Evolutionary conservation across 2,888 invertebrate genomes (phyloP).

Genomic region (Serripes groenlandicus): DNA sequence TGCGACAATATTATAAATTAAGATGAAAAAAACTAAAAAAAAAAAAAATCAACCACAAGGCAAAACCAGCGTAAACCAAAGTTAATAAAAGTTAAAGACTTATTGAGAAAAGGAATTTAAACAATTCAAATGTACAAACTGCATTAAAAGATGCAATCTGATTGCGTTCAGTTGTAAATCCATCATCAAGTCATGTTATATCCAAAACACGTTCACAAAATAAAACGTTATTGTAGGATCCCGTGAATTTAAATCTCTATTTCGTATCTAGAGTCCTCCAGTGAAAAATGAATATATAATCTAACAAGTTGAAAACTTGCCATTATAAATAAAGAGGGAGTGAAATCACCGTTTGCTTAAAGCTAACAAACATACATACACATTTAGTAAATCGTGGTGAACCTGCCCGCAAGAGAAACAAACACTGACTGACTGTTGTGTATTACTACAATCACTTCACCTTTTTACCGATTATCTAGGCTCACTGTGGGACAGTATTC

Average conservation of each 20-base stretch:
- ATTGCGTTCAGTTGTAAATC: slow-evolving; percentile 4
- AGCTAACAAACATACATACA: slow-evolving; percentile 13
- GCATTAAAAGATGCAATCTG: neutral
- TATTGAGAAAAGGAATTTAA: no score
- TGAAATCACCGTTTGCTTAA: neutral
- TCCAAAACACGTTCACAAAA: neutral
- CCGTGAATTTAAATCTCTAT: neutral
- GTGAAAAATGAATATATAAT: slow-evolving; percentile 8
- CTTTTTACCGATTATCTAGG: slow-evolving; percentile 15
- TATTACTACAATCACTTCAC: slow-evolving; percentile 22
- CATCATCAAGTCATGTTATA: neutral
- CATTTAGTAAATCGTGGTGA: neutral
- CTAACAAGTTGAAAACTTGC: slow-evolving; percentile 20
- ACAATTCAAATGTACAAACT: no score
- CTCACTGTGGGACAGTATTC: slow-evolving; percentile 2
- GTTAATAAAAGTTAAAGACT: no score
- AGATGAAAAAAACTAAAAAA: no score
- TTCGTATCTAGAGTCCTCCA: neutral
- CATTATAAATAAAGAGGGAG: slow-evolving; percentile 7
- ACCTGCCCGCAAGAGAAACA: slow-evolving; percentile 5
- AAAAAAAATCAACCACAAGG: no score
- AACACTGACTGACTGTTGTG: neutral
- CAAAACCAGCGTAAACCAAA: no score
- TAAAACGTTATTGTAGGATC: neutral
- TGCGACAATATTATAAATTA: no score